phyloP scores from a whole-genome alignment of 1,140 invertebrate genomes.

The Saccostrea echinata region DNA sequence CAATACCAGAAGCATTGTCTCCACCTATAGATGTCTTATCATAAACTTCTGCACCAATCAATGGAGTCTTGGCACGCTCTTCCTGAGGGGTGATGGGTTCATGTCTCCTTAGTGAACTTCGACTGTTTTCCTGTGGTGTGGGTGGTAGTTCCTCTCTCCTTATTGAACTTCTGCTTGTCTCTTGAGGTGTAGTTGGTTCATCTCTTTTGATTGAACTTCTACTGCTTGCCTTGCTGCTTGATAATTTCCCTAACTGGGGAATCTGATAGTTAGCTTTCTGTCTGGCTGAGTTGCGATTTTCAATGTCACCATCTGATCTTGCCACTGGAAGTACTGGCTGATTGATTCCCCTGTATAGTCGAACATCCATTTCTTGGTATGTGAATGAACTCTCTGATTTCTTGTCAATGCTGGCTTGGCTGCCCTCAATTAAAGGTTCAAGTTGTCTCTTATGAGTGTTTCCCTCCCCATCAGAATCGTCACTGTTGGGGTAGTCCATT shows the following conservation, averaged over 20 bases:
- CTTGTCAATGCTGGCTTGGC: conserved; percentile 37
- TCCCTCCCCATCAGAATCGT: conserved; percentile 58
- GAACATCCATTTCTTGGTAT: conserved; percentile 30
- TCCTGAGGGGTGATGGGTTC: conserved; percentile 12
- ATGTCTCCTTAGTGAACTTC: background rate
- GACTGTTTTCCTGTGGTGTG: background rate
- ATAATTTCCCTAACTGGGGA: conserved; percentile 6
- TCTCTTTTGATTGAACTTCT: conserved; percentile 41
- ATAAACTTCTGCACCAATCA: conserved; percentile 27
- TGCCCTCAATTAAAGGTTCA: conserved; percentile 42
- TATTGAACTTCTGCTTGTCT: background rate
- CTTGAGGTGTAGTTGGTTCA: conserved; percentile 16
- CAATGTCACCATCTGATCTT: conserved; percentile 48
- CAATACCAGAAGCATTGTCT: conserved; percentile 47
- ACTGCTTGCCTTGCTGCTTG: conserved; percentile 40
- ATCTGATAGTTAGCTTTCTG: conserved; percentile 5
- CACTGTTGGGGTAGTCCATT: conserved; percentile 58
- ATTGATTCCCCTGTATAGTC: conserved; percentile 31
- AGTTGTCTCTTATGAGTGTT: conserved; percentile 21
- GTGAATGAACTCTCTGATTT: conserved; percentile 30
- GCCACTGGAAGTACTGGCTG: conserved; percentile 33
- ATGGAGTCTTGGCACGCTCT: conserved; percentile 45
- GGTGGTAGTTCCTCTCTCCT: background rate
- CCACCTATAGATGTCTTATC: conserved; percentile 4
- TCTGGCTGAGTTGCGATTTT: conserved; percentile 4